Conservation (phyloP, 2,113 vertebrate species). For the Archilochus colubris region DNA sequence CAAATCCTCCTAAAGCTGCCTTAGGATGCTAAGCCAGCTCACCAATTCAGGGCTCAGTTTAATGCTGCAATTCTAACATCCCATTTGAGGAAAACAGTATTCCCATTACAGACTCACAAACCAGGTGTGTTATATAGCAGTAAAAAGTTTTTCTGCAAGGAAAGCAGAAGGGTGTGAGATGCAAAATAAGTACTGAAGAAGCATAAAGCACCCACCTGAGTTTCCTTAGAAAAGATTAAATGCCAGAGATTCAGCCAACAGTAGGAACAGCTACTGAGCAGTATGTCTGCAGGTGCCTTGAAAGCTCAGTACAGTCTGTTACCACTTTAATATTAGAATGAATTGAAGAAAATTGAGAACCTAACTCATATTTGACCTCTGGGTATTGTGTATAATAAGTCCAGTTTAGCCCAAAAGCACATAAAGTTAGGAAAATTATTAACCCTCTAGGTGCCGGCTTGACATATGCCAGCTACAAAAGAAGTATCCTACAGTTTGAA, state of each 20-base stretch:
- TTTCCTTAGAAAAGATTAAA: conserved; percentile 31
- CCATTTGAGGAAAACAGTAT: not conserved
- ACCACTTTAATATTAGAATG: conserved; percentile 20
- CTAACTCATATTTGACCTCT: not conserved
- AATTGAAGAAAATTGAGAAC: conserved; percentile 40
- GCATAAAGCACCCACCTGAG: not conserved
- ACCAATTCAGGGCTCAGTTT: not conserved
- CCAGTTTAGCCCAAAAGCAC: not conserved
- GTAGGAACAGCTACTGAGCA: not conserved
- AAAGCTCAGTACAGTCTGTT: not conserved
- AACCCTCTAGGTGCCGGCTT: not conserved
- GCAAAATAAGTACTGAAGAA: not conserved
- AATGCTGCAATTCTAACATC: not conserved
- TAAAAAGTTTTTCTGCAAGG: not conserved
- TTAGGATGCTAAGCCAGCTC: not conserved
- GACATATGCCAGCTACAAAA: not conserved
- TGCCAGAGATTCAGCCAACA: not conserved
- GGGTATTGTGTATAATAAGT: not conserved
- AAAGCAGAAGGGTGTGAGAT: conserved; percentile 18
- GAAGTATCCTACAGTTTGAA: not conserved
- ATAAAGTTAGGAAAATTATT: conserved; percentile 13
- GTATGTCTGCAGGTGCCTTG: not conserved
- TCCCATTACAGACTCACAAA: not conserved
- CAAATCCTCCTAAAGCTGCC: not conserved
- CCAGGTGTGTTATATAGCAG: not conserved